Percentiles rank a stretch among this genome's conserved stretches.
Conservation (phyloP, 2,113 vertebrate genomes). For the Nycticebus coucang region DNA sequence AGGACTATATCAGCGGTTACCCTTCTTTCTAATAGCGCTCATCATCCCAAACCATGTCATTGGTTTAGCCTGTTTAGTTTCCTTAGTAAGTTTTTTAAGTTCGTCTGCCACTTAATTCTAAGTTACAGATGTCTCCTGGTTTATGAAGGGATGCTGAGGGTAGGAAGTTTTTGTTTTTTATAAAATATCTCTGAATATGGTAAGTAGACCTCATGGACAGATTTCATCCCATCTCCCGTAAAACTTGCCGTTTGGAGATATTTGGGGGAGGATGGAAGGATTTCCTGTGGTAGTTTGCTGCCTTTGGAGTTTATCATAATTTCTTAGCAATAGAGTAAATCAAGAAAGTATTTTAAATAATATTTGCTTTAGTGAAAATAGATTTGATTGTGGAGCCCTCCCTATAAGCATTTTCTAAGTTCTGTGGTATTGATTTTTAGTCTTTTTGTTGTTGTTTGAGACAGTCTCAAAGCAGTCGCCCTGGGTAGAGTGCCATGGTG, state of each 20-base stretch:
- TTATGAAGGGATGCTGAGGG: neutral
- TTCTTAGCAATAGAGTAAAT: constrained; percentile 15
- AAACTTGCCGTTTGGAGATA: neutral
- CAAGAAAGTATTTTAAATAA: neutral
- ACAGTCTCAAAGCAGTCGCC: too few species aligned
- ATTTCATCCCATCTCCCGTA: neutral
- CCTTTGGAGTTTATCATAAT: neutral
- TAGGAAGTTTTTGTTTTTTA: neutral
- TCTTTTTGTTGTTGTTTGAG: too few species aligned
- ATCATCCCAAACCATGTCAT: neutral
- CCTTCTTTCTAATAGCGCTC: neutral
- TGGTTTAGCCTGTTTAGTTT: neutral
- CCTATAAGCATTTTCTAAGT: neutral
- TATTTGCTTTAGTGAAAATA: neutral
- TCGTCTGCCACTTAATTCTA: neutral
- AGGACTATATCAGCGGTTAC: neutral
- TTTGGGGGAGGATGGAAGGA: neutral
- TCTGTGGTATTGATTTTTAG: neutral
- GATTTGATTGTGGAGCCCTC: neutral
- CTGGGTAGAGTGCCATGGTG: too few species aligned
- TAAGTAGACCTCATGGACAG: neutral
- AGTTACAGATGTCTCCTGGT: neutral
- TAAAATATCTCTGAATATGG: neutral
- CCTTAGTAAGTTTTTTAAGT: neutral
- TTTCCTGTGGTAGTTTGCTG: neutral